Evolutionary conservation across 2,888 invertebrate genomes (phyloP), one percentile per base, ranked within the genome.

Genomic region (Agrotis exclamationis): DNA sequence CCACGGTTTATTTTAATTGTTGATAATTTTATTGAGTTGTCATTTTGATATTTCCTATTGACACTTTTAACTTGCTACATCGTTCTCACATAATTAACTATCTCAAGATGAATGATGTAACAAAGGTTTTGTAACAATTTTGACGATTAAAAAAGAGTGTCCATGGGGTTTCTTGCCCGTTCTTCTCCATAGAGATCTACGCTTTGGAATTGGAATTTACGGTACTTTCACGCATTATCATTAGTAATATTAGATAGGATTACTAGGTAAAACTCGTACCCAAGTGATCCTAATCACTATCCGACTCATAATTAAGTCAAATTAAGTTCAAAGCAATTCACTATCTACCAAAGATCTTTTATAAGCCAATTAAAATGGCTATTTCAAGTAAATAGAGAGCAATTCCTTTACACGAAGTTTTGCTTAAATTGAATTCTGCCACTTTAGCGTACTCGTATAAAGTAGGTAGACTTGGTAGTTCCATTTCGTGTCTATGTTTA

Each of bases 341-440:
- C 39, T 58, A 69, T 54, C 77, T 73, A 48, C 54, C 39, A 14
- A 16, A 59, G 47, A 73, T 73, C 69, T 69, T 48, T 59, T 39
- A 68, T 28, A 76, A 76, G n/a, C 47, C 28, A 69, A 69, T 73
- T 76, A 76, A 68, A 76, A 76, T 58, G 16, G 33, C 20, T n/a
- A 53, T 39, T 73, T 47, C n/a, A 53, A 58, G 18, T 24, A 47
- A 53, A 58, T 59, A 44, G 24, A 48, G 45, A 44, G 5, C 18
- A 76, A 51, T 73, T 62, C 45, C 45, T 47, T 74, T 77, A 48
- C 56, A 57, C 9, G 3, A 56, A 70, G 22, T 70, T 56, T 22
- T 51, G 24, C n/a, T 14, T 58, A 45, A 63, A 71, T 70, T 53
- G 45, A 59, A 58, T 58, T 48, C 33, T 20, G 24, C 22, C 14